Evolutionary conservation across 2,888 invertebrate genomes (phyloP).

Genomic region (Agonopterix alstromeriana): DNA sequence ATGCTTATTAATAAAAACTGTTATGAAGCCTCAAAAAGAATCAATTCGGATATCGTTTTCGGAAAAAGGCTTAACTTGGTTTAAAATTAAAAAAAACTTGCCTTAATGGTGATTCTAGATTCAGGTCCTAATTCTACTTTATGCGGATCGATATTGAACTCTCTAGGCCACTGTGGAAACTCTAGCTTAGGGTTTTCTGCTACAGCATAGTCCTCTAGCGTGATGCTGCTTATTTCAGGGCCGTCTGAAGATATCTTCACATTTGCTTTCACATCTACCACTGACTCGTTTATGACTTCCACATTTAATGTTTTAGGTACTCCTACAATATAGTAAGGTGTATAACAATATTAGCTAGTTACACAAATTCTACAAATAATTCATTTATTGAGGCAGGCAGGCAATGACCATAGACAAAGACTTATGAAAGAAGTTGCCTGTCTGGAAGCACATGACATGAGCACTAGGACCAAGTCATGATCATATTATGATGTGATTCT

Average conservation of each 20-base stretch:
- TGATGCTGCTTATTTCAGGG: constrained; percentile 65
- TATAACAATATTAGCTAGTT: too few species aligned
- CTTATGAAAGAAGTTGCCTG: too few species aligned
- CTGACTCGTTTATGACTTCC: constrained; percentile 71
- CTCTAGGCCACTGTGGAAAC: constrained; percentile 67
- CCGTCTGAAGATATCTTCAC: constrained; percentile 73
- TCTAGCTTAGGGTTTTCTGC: constrained; percentile 47
- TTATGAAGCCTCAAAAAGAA: too few species aligned
- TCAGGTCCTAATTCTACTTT: constrained; percentile 64
- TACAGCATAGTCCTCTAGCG: constrained; percentile 60
- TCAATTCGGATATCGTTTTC: too few species aligned
- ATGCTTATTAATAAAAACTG: background rate
- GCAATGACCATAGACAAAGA: too few species aligned
- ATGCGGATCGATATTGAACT: constrained; percentile 68
- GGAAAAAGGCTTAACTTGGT: too few species aligned
- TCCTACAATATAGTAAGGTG: constrained; percentile 38
- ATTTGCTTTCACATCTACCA: constrained; percentile 70
- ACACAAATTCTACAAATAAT: background rate
- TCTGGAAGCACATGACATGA: too few species aligned
- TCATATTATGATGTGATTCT: too few species aligned
- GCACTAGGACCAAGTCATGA: too few species aligned
- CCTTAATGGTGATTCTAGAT: constrained; percentile 56
- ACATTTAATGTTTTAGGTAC: constrained; percentile 62
- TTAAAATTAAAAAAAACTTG: constrained; percentile 21
- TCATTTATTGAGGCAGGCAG: background rate